Evolutionary conservation across 2,888 invertebrate species (phyloP), one percentile per base, ranked within the genome.

Genomic region (Noctua janthe): DNA sequence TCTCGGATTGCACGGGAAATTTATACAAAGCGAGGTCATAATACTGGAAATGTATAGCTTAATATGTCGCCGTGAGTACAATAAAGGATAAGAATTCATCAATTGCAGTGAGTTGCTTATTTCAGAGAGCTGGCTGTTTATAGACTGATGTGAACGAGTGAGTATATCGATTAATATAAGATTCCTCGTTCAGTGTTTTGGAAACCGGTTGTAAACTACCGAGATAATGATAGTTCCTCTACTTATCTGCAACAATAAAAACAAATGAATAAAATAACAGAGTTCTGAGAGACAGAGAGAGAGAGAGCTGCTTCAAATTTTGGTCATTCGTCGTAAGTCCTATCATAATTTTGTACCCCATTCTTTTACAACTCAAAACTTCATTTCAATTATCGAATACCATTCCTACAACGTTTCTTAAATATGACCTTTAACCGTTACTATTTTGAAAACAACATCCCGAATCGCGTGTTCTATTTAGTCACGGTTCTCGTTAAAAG

Each of bases 401-500:
- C 1, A 66, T 3, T 13, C 4, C 1, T n/a, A 15, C n/a, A 35
- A 79, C n/a, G 59, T 70, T 84, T 17, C 43, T 2, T 51, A 75
- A 67, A 59, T 2, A 72, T 74, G 29, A 71, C 20, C n/a, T 66
- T 70, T 71, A 43, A 59, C 76, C 59, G 23, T 76, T 67, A 7
- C 11, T 56, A 76, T 85, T 84, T 79, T 56, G 43, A 84, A 84
- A 84, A 74, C 43, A 62, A 72, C 51, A 67, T 87, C 62, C 67
- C 74, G 29, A 87, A 76, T 74, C 66, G 73, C 79, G 51, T 84
- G 80, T 76, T 74, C 56, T 3, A 84, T 87, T 84, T 49, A 69
- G 85, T 71, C 80, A 2, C 66, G 66, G 84, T 84, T 74, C 72
- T 75, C 73, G 84, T 71, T 73, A 79, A 79, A 87, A 87, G 47